phyloP scores from a whole-genome alignment of 2,113 vertebrate species.

The Centropristis striata region DNA sequence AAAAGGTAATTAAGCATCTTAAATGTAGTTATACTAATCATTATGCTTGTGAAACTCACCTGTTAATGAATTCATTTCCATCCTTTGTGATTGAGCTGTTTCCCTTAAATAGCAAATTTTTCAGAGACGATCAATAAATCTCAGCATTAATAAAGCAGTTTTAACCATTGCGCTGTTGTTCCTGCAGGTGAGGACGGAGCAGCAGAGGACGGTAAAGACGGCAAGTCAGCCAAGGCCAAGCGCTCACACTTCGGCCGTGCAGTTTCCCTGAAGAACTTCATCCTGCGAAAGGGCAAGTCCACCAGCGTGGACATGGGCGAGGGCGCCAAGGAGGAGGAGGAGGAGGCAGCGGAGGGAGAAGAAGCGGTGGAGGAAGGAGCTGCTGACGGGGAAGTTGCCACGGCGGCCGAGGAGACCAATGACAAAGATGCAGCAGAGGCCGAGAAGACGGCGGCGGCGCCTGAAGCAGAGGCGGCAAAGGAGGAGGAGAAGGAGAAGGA shows the following conservation, averaged over 20 bases:
- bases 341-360: slow-evolving; percentile 52
- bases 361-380: slow-evolving; percentile 44
- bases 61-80: not conserved
- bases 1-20: not conserved
- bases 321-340: slow-evolving; percentile 76
- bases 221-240: slow-evolving; percentile 84
- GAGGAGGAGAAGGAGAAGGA: slow-evolving; percentile 61
- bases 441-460: slow-evolving; percentile 44
- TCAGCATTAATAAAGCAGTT: not conserved
- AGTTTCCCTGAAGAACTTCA: slow-evolving; percentile 88
- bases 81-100: not conserved
- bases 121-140: not conserved
- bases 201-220: slow-evolving; percentile 80
- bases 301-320: slow-evolving; percentile 83
- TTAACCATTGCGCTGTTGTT: too few relatives aligned
- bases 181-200: slow-evolving; percentile 78
- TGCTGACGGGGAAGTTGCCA: slow-evolving; percentile 47
- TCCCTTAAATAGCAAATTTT: not conserved
- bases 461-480: not conserved
- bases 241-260: slow-evolving; percentile 85
- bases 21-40: not conserved
- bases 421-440: slow-evolving; percentile 45
- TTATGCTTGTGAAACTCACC: not conserved
- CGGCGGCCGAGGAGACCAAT: slow-evolving; percentile 40
- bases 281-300: slow-evolving; percentile 86